Base-by-base conservation (phyloP, 2,797 vertebrate genomes). In the Buphagus erythrorhynchus region DNA sequence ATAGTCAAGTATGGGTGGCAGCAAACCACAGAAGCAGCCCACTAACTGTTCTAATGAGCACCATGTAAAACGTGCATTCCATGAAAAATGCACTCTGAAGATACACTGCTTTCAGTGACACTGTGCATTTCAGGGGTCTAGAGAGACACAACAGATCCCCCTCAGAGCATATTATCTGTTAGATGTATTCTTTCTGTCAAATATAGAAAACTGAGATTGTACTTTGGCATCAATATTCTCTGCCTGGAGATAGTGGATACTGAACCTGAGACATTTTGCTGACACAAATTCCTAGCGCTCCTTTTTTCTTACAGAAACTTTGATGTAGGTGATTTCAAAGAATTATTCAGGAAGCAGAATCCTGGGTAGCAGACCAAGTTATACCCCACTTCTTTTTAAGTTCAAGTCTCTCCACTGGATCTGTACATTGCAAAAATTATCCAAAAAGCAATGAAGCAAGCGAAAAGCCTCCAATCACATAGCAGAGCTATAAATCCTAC, bases 21-120 rank as follows among this genome's bases (percentile, higher is more conserved):
- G 62, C 65, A 94, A 76, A 68, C 17, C 89, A 48, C 40, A 68
- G 68, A 29, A 67, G 74, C 5, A 59, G 45, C 19, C 31, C 65
- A 19, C 29, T 67, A 10, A 21, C 51, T 58, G 28, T 14, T 40
- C 58, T 74, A 57, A 49, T 49, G 61, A 95, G 51, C 65, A 63
- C 25, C 71, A 58, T 0, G 5, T 22, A 84, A 92, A 74, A 82
- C 74, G 82, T 72, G 54, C 63, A 86, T 40, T 62, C 71, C 42
- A 66, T 59, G 82, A 96, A 96, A 83, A 94, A 97, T 91, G 90
- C 81, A 88, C 58, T 77, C 87, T 68, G 80, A 86, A 94, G 71
- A 88, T 12, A 75, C 31, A 19, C 43, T 58, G 46, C 84, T 86
- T 67, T 71, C 89, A 68, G 62, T 48, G 61, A 82, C 58, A 66